Base-by-base conservation (phyloP, 2,797 vertebrate species). In the Gymnothorax reevesii region DNA sequence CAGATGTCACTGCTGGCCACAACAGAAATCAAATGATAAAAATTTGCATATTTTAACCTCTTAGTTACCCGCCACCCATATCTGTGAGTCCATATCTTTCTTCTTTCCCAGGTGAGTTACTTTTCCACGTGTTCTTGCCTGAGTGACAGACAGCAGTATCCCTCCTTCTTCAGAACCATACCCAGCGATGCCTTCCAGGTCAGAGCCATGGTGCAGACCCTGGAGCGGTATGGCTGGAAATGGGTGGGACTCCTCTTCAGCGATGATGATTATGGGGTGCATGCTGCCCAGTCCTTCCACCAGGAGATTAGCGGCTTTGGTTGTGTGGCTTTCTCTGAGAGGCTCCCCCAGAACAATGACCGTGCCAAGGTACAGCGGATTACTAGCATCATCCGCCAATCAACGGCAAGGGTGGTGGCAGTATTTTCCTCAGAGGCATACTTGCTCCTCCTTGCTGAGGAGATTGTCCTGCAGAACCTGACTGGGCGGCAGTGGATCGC, bases 141-240 rank as follows among this genome's bases (percentile, higher is more conserved):
- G 62, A 92, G 92, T 88, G 87, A 91, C 80, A 91, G 89, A 13
- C 83, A 13, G 62, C 87, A 88, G 69, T 92, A 91, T 57, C 92
- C 92, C 3, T 91, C 92, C 71, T 92, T 92, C 84, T 89, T 92
- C 85, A 90, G 92, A 82, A 91, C 95, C 42, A 94, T 96, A 83
- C 94, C 95, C 17, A 96, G 94, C 87, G 95, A 96, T 86, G 89
- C 90, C n/a, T 94, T 94, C 87, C 95, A 95, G 92, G 92, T 95
- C 66, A 82, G 71, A 77, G 92, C 92, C 27, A 93, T 95, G 71
- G 89, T 94, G 22, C 92, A 91, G 89, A 94, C 95, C 62, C 64
- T 95, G 0, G 93, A 91, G 33, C 90, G 84, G 57, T 95, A 94
- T 17, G 54, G 89, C 33, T 95, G 94, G 95, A 94, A 92, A 9